Evolutionary conservation across 2,888 invertebrate species (phyloP), one percentile per base, ranked within the genome.

Genomic region (Neocrepidodera transversa): DNA sequence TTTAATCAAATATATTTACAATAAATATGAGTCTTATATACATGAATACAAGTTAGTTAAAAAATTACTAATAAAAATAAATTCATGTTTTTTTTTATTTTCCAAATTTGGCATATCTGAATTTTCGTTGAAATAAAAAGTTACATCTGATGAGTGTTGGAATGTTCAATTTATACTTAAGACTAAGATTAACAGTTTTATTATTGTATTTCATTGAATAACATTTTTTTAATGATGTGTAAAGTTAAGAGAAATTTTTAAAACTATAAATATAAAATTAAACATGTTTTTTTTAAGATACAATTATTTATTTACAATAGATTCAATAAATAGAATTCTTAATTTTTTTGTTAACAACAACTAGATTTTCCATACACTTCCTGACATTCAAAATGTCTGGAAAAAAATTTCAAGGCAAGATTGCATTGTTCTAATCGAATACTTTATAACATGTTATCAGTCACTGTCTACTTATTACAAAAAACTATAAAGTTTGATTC

Each of bases 1-100:
- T 73, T 72, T 72, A 74, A 67, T 73, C 68, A 72, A 73, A 71
- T 73, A 65, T 73, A 73, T 72, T 69, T 74, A 73, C 72, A 73
- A 73, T 72, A 73, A 72, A 72, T 69, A 71, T 69, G 66, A 69
- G 67, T 71, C 66, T 65, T 74, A 71, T 72, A 68, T 72, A 74
- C 68, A 69, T 63, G 63, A 67, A 66, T 67, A 66, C 64, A 62
- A 66, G 65, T 68, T 64, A 60, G 55, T 63, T 62, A 66, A 67
- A 69, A 68, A 63, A 49, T 38, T 61, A 65, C 50, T 50, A 64
- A 62, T 63, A 62, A 65, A 62, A 63, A 64, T 64, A 58, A 51
- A 48, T 55, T 58, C 32, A 28, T 49, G n/a, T 42, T 42, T 42
- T n/a, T n/a, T n/a, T n/a, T 23, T 42, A 18, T 57, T 51, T 26